Percentiles rank a stretch among this genome's conserved stretches.
These are phyloP conservation scores for Lepidotrigona ventralis DNA, from an alignment of 1,140 invertebrate species.

Conservation along the genomic window DNA sequence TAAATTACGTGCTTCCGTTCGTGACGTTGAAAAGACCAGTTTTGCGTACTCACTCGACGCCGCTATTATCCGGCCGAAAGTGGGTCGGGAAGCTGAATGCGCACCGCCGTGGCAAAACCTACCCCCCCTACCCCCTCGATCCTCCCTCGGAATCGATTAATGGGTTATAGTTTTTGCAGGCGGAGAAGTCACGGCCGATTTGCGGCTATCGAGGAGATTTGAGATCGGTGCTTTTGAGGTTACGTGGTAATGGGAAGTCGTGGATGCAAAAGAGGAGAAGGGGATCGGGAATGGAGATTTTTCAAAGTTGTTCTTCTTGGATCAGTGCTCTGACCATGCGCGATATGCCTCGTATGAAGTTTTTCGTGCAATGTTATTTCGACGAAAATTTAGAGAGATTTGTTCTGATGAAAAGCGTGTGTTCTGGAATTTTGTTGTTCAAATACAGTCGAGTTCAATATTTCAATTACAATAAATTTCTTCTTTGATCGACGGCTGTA, in stretches of 20 bases:
- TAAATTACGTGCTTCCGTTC: slow-evolving; percentile 46
- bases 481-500: no score
- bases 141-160: slow-evolving; percentile 32
- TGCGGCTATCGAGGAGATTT: not conserved
- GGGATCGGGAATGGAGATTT: not conserved
- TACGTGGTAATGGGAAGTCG: not conserved
- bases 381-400: not conserved
- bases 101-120: not conserved
- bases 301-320: not conserved
- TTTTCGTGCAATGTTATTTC: not conserved
- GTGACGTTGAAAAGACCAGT: slow-evolving; percentile 45
- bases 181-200: not conserved
- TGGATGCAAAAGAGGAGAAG: not conserved
- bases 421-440: not conserved
- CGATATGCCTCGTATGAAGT: not conserved
- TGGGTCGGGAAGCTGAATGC: slow-evolving; percentile 40
- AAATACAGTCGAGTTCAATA: not conserved
- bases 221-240: not conserved
- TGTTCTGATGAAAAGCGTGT: not conserved
- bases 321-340: not conserved
- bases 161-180: slow-evolving; percentile 32
- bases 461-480: no score
- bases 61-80: slow-evolving; percentile 32
- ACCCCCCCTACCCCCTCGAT: not conserved
- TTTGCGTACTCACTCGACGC: slow-evolving; percentile 40